A percentile compares a stretch with the other conserved stretches of the same genome.
phyloP scores from a whole-genome alignment of 30 jellyfish, hydroid and myxozoan genomes.

The Pseudorhiza aurosa region DNA sequence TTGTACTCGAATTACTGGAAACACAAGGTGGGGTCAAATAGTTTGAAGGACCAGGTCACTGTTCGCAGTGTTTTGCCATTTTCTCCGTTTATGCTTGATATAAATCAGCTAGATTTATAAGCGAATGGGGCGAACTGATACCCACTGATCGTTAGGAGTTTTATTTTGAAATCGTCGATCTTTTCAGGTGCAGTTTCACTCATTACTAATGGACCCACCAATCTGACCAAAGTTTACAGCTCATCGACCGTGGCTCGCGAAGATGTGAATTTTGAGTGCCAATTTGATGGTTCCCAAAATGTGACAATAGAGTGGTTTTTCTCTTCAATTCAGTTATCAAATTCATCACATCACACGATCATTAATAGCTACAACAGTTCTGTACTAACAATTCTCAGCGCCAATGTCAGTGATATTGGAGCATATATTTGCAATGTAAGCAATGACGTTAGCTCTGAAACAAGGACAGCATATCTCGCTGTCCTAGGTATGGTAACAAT shows the following conservation, averaged over 20 bases:
- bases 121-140: too few relatives aligned
- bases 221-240: background rate
- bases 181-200: too few relatives aligned
- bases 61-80: too few relatives aligned
- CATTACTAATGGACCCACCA: background rate
- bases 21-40: too few relatives aligned
- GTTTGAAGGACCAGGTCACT: too few relatives aligned
- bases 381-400: slow-evolving; percentile 11
- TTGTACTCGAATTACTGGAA: too few relatives aligned
- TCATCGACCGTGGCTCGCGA: background rate
- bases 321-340: background rate
- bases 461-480: background rate
- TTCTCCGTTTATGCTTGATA: too few relatives aligned
- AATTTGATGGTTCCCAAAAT: background rate
- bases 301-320: slow-evolving; percentile 6
- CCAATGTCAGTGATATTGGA: slow-evolving; percentile 27
- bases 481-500: slow-evolving; percentile 42
- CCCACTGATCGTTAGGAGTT: too few relatives aligned
- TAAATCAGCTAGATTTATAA: too few relatives aligned
- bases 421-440: slow-evolving; percentile 40
- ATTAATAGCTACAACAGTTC: background rate
- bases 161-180: too few relatives aligned
- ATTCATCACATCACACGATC: background rate
- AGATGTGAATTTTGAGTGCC: slow-evolving; percentile 11
- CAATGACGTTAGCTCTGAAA: slow-evolving; percentile 18